These are phyloP conservation scores for Mycteria americana DNA, from an alignment of 2,797 vertebrate species.

Conservation along the genomic window DNA sequence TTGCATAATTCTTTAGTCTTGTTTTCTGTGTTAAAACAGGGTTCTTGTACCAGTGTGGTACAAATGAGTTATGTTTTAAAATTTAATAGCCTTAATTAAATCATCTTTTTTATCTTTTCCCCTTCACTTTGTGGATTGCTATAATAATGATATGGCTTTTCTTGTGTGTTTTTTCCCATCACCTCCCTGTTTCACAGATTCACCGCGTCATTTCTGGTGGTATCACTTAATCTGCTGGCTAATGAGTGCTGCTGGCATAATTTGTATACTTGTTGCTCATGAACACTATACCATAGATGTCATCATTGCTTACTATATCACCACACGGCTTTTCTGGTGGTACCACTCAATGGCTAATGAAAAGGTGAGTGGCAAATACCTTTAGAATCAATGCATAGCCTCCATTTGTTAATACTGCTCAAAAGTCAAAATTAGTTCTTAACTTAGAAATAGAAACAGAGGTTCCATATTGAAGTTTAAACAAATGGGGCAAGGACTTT, in stretches of 20 bases:
- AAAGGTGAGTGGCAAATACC: slow-evolving; percentile 79
- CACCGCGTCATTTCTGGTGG: slow-evolving; percentile 96
- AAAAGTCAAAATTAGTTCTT: not conserved
- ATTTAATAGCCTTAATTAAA: not conserved
- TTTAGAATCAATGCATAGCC: not conserved
- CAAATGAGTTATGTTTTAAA: not conserved
- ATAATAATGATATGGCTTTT: not conserved
- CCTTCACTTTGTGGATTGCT: not conserved
- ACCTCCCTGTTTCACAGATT: slow-evolving; percentile 77
- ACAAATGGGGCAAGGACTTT: not conserved
- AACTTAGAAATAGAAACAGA: not conserved
- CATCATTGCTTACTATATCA: slow-evolving; percentile 94
- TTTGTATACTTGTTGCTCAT: slow-evolving; percentile 94
- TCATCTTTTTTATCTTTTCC: not conserved
- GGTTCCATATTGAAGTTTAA: not conserved
- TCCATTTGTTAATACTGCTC: not conserved
- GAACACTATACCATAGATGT: slow-evolving; percentile 98
- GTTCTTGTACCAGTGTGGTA: not conserved
- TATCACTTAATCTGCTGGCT: slow-evolving; percentile 96
- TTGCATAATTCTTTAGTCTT: not conserved
- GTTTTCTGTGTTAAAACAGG: not conserved
- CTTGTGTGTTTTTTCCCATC: not conserved
- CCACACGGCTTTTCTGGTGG: slow-evolving; percentile 98
- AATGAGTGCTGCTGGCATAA: slow-evolving; percentile 88
- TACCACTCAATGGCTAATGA: slow-evolving; percentile 98